phyloP scores from a whole-genome alignment of 1,140 invertebrate genomes.

The Drosophila nikananu region DNA sequence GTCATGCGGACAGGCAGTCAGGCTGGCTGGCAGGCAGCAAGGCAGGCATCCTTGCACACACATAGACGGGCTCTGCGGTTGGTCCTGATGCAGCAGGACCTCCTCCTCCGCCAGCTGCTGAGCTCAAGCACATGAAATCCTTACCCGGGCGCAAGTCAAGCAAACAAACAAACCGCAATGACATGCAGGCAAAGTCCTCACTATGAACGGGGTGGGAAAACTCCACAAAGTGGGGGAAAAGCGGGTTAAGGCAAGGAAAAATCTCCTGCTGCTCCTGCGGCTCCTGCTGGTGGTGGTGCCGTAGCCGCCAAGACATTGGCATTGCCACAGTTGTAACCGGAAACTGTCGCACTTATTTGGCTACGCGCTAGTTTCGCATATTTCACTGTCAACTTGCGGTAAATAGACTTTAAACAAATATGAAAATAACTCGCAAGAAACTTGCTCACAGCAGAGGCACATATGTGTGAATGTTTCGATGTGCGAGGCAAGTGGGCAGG shows the following conservation, averaged over 20 bases:
- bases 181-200: constrained; percentile 65
- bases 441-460: constrained; percentile 29
- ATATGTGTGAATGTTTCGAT: not conserved
- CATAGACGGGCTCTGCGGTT: constrained; percentile 66
- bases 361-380: constrained; percentile 83
- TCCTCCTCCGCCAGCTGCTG: constrained; percentile 3
- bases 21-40: too few species aligned
- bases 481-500: constrained; percentile 45
- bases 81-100: constrained; percentile 46
- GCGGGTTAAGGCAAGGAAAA: constrained; percentile 23
- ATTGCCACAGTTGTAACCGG: constrained; percentile 83
- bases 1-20: constrained; percentile 81
- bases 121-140: constrained; percentile 81
- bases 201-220: constrained; percentile 28
- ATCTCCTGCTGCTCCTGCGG: constrained; percentile 68
- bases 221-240: constrained; percentile 16
- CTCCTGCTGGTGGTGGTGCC: constrained; percentile 1
- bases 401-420: constrained; percentile 84
- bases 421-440: constrained; percentile 81
- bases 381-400: constrained; percentile 83
- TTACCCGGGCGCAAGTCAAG: constrained; percentile 81
- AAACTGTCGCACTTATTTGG: constrained; percentile 84
- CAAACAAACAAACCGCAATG: constrained; percentile 83
- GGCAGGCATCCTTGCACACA: constrained; percentile 41
- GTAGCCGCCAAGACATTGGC: constrained; percentile 48